phyloP scores from a whole-genome alignment of 2,113 vertebrate genomes.

The Columba livia region DNA sequence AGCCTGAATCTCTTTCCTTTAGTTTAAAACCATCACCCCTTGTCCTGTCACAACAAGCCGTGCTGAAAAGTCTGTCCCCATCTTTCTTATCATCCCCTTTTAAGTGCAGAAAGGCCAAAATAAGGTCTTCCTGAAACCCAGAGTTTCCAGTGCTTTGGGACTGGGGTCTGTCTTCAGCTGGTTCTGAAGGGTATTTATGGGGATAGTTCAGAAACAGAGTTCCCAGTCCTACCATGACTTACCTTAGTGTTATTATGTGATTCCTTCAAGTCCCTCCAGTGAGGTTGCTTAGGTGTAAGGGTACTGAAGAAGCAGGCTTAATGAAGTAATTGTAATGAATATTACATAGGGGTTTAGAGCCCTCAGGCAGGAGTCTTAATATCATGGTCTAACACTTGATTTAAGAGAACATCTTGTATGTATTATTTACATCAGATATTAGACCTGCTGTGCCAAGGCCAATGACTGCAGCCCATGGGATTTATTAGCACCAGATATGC shows the following conservation, averaged over 20 bases:
- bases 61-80: too few species aligned
- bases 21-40: too few species aligned
- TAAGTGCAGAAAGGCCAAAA: too few species aligned
- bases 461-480: background rate
- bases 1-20: too few species aligned
- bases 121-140: background rate
- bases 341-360: background rate
- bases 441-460: background rate
- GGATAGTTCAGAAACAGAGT: background rate
- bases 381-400: background rate
- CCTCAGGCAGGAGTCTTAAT: background rate
- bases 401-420: conserved; percentile 13
- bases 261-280: background rate
- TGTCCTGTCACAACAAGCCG: too few species aligned
- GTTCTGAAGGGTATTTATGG: background rate
- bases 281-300: background rate
- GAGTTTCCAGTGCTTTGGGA: background rate
- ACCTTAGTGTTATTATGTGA: background rate
- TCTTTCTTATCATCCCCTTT: too few species aligned
- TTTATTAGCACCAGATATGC: background rate
- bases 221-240: rapidly evolving
- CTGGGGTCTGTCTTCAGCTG: background rate
- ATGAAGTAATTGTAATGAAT: conserved; percentile 37
- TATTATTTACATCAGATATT: conserved; percentile 46
- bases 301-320: background rate